A percentile compares a stretch with the other conserved stretches of the same genome.
phyloP scores from a whole-genome alignment of 2,888 invertebrate genomes.

The Ceriagrion tenellum region DNA sequence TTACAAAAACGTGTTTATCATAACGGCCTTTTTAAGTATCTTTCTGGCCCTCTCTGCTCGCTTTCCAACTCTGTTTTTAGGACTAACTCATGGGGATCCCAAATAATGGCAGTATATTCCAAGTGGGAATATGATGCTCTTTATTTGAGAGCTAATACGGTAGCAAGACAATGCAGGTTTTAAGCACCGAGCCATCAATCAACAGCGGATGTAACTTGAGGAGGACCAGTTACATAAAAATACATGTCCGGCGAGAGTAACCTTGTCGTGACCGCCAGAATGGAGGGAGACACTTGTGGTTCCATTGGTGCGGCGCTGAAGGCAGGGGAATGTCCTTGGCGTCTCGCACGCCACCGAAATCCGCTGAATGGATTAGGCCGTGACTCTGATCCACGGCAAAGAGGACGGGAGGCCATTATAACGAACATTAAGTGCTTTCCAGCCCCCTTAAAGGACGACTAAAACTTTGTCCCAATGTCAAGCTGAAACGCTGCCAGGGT shows the following conservation, averaged over 20 bases:
- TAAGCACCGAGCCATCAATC: neutral
- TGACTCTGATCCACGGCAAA: neutral
- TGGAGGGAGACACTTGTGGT: neutral
- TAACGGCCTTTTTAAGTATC: too few species aligned
- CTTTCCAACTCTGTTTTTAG: too few species aligned
- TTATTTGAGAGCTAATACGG: too few species aligned
- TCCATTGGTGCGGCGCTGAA: neutral
- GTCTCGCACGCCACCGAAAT: neutral
- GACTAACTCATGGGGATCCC: too few species aligned
- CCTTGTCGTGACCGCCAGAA: neutral
- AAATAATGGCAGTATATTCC: too few species aligned
- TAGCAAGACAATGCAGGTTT: too few species aligned
- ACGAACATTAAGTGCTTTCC: neutral
- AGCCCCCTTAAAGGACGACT: neutral
- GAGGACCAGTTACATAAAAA: neutral
- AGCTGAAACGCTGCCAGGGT: neutral
- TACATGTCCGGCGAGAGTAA: neutral
- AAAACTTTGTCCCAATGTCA: neutral
- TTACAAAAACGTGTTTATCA: too few species aligned
- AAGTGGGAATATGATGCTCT: too few species aligned
- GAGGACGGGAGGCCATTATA: neutral
- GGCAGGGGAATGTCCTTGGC: neutral
- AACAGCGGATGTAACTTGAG: neutral
- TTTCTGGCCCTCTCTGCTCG: too few species aligned
- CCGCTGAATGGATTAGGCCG: neutral